Evolutionary conservation across 2,797 vertebrate species (phyloP).

Genomic region (Paramormyrops hopkinsi): DNA sequence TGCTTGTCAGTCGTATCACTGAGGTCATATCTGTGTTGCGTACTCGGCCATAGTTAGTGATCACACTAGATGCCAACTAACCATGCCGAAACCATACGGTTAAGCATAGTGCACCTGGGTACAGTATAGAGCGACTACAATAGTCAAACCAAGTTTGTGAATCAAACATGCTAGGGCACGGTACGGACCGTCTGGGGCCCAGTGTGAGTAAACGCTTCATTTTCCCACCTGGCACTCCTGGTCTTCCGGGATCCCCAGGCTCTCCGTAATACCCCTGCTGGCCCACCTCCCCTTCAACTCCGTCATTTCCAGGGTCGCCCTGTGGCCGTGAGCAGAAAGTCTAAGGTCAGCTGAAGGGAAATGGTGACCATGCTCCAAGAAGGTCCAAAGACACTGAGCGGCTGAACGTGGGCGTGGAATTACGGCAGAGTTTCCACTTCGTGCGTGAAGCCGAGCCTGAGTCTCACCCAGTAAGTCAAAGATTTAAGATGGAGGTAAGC

Average conservation of each 20-base stretch:
- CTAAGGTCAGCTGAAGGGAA: background rate
- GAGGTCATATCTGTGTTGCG: background rate
- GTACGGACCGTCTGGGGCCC: background rate
- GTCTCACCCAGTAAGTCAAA: background rate
- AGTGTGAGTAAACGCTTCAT: background rate
- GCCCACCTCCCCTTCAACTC: conserved; percentile 58
- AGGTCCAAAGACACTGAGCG: background rate
- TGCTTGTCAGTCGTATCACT: background rate
- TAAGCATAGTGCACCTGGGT: background rate
- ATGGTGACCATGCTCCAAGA: background rate
- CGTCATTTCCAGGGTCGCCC: conserved; percentile 63
- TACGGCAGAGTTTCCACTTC: background rate
- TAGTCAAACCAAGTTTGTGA: background rate
- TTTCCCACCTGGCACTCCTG: conserved; percentile 59
- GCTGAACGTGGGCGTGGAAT: background rate
- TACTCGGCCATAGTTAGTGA: background rate
- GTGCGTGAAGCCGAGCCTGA: background rate
- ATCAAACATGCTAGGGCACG: background rate
- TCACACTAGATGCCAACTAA: background rate
- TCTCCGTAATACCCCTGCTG: conserved; percentile 68
- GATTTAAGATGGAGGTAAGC: background rate
- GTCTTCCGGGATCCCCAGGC: conserved; percentile 56
- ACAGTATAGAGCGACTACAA: background rate
- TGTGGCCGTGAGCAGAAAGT: conserved; percentile 37
- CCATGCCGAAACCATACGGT: background rate